phyloP scores from a whole-genome alignment of 2,113 vertebrate genomes.

The Spilogale gracilis region DNA sequence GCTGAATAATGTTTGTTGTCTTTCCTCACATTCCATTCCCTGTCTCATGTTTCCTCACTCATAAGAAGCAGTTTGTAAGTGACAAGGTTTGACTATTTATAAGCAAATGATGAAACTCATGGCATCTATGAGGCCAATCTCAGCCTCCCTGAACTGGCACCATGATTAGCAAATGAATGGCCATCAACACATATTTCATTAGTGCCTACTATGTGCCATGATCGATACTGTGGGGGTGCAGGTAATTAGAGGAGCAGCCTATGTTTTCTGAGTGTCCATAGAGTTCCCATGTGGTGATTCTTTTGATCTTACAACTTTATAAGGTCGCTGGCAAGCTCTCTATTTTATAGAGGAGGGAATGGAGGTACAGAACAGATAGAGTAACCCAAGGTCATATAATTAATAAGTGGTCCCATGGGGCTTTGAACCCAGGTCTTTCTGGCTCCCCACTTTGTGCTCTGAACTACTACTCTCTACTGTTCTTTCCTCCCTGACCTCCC shows the following conservation, averaged over 20 bases:
- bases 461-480: background rate
- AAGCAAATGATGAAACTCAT: background rate
- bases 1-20: background rate
- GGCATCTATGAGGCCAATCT: background rate
- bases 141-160: background rate
- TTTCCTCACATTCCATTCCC: background rate
- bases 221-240: background rate
- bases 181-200: background rate
- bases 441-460: background rate
- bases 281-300: background rate
- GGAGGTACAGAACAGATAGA: background rate
- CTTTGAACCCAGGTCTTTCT: background rate
- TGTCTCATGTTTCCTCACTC: slow-evolving; percentile 4
- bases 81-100: slow-evolving; percentile 58
- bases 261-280: background rate
- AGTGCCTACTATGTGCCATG: background rate
- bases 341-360: background rate
- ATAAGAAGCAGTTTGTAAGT: slow-evolving; percentile 9
- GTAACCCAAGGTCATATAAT: background rate
- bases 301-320: background rate
- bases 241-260: background rate
- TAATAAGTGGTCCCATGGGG: background rate
- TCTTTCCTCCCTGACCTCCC: background rate
- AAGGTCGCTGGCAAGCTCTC: background rate
- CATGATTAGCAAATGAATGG: slow-evolving; percentile 25